phyloP scores from a whole-genome alignment of 2,113 vertebrate genomes.

The Bujurquina vittata region DNA sequence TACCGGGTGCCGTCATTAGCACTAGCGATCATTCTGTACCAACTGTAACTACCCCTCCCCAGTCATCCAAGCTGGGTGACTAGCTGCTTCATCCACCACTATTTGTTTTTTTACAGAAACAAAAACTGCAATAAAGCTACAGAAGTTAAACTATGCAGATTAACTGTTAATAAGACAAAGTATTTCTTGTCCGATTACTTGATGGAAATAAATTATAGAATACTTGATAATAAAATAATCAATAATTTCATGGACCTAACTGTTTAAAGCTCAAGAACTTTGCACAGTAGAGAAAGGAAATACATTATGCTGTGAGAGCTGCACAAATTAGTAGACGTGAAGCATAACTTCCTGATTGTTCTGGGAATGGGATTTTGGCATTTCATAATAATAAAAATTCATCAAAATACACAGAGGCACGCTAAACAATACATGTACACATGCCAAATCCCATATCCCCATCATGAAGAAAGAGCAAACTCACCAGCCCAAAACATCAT shows the following conservation, averaged over 20 bases:
- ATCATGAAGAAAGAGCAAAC: not conserved
- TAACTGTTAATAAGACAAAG: no score
- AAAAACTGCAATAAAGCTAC: no score
- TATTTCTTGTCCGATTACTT: no score
- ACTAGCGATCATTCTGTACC: no score
- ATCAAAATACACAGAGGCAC: not conserved
- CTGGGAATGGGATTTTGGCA: not conserved
- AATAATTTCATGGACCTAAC: not conserved
- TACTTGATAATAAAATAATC: no score
- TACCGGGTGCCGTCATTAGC: no score
- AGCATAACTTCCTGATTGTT: not conserved
- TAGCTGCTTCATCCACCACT: no score
- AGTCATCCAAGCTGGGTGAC: no score
- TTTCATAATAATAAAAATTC: not conserved
- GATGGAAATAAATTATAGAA: no score
- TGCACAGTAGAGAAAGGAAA: not conserved
- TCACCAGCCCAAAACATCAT: not conserved
- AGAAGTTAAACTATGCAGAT: no score
- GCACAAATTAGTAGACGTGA: not conserved
- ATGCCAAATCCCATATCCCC: not conserved
- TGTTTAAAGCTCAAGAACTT: not conserved
- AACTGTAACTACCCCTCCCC: no score
- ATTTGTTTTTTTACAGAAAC: no score
- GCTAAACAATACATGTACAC: not conserved
- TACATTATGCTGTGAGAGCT: not conserved